These are phyloP conservation scores for Drosophila rufa DNA, from an alignment of 1,140 invertebrate species.

Conservation along the genomic window DNA sequence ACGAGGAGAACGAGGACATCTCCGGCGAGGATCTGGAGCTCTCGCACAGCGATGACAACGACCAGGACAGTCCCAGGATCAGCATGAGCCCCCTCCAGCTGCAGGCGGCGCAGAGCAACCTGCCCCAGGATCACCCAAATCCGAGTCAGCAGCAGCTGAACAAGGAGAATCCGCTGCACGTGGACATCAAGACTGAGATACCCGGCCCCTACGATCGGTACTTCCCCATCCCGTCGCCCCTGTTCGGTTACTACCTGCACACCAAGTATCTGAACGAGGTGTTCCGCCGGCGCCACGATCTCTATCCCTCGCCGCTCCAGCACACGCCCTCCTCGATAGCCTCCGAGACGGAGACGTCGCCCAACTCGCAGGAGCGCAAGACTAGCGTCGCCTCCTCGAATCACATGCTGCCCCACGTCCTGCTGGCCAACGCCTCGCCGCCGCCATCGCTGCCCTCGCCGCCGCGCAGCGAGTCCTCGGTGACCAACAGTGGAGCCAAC, in stretches of 20 bases:
- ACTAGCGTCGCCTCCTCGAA: background rate
- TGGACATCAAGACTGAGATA: constrained; percentile 85
- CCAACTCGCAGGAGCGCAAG: constrained; percentile 48
- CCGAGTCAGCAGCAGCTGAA: constrained; percentile 68
- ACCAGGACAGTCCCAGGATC: constrained; percentile 75
- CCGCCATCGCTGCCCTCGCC: constrained; percentile 81
- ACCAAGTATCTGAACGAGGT: constrained; percentile 91
- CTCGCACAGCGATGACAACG: constrained; percentile 72
- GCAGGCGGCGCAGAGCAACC: constrained; percentile 33
- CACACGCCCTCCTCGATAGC: constrained; percentile 80
- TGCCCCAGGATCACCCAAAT: constrained; percentile 12
- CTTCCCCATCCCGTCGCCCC: constrained; percentile 88
- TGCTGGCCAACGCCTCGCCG: constrained; percentile 66
- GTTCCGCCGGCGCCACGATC: constrained; percentile 89
- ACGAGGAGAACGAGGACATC: constrained; percentile 60
- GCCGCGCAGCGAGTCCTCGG: constrained; percentile 78
- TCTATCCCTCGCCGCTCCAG: constrained; percentile 87
- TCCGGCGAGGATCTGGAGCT: constrained; percentile 75
- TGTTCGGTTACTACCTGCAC: constrained; percentile 90
- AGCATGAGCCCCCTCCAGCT: constrained; percentile 80
- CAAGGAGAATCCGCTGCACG: constrained; percentile 86
- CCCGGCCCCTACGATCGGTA: constrained; percentile 87
- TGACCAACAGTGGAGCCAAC: constrained; percentile 32
- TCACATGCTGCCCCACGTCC: constrained; percentile 47
- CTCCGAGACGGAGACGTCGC: constrained; percentile 76